Percentiles rank a stretch among this genome's conserved stretches.
Conservation (phyloP, 2,113 vertebrate species). For the Dasyprocta punctata region DNA sequence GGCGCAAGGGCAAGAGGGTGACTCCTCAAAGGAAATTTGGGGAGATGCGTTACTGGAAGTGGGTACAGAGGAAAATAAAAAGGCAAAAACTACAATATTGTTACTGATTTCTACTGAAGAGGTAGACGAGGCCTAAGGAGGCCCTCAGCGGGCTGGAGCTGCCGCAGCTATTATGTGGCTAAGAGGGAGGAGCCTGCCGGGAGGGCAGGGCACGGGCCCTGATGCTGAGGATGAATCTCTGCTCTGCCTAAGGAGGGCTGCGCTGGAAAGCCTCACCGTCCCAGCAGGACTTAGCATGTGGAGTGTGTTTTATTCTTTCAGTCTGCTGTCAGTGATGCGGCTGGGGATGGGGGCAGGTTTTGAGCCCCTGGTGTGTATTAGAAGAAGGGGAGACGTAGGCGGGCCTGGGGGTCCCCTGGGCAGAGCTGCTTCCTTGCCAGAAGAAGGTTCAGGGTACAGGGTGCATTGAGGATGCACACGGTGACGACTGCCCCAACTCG, state of each 20-base stretch:
- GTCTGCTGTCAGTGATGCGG: not conserved
- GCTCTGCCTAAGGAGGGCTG: not conserved
- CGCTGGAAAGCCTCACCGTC: rapidly evolving
- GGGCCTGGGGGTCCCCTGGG: not conserved
- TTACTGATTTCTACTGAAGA: not conserved
- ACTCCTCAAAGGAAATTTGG: not conserved
- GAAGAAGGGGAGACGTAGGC: not conserved
- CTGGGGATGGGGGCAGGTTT: not conserved
- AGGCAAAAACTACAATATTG: not conserved
- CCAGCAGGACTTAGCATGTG: not conserved
- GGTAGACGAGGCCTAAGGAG: not conserved
- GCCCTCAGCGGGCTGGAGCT: not conserved
- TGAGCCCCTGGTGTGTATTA: not conserved
- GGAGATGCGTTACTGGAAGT: not conserved
- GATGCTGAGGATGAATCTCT: not conserved
- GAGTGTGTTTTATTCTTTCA: not conserved
- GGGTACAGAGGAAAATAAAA: not conserved
- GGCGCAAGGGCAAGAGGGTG: not conserved
- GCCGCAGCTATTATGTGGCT: not conserved
- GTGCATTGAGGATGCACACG: rapidly evolving
- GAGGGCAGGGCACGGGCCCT: not conserved
- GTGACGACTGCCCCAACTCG: rapidly evolving
- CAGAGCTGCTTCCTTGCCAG: not conserved
- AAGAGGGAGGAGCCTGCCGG: not conserved
- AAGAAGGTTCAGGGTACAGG: no score